Evolutionary conservation across 2,797 vertebrate genomes (phyloP).

Genomic region (Sebastes taczanowskii): DNA sequence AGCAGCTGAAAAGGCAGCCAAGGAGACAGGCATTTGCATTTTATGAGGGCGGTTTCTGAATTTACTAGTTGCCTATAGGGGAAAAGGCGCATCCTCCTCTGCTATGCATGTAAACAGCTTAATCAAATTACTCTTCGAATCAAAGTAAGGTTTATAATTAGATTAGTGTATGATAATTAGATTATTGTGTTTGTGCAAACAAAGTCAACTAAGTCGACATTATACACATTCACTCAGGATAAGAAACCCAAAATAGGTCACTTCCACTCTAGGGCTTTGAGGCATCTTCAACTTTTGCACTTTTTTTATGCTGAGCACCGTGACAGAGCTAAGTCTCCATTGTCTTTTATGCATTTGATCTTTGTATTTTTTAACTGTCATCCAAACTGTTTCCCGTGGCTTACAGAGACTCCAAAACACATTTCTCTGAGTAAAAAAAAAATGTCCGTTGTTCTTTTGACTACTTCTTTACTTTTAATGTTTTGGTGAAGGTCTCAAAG

Average conservation of each 20-base stretch:
- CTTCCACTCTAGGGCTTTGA: slow-evolving; percentile 38
- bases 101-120: slow-evolving; percentile 64
- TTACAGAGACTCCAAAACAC: background rate
- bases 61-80: slow-evolving; percentile 26
- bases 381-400: slow-evolving; percentile 3
- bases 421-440: background rate
- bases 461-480: background rate
- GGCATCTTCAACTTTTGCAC: slow-evolving; percentile 51
- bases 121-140: slow-evolving; percentile 71
- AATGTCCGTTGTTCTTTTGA: background rate
- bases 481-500: background rate
- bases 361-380: slow-evolving; percentile 18
- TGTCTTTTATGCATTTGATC: slow-evolving; percentile 18
- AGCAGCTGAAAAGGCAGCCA: background rate
- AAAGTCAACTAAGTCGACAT: slow-evolving; percentile 42
- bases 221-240: slow-evolving; percentile 43
- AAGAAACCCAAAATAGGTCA: slow-evolving; percentile 59
- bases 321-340: slow-evolving; percentile 19
- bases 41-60: background rate
- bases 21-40: slow-evolving; percentile 15
- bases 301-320: slow-evolving; percentile 28
- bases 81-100: slow-evolving; percentile 21
- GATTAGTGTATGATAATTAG: slow-evolving; percentile 74
- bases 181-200: slow-evolving; percentile 71
- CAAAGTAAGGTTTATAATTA: slow-evolving; percentile 71